Conservation (phyloP, 2,113 vertebrate genomes). For the Illadopsis cleaveri region DNA sequence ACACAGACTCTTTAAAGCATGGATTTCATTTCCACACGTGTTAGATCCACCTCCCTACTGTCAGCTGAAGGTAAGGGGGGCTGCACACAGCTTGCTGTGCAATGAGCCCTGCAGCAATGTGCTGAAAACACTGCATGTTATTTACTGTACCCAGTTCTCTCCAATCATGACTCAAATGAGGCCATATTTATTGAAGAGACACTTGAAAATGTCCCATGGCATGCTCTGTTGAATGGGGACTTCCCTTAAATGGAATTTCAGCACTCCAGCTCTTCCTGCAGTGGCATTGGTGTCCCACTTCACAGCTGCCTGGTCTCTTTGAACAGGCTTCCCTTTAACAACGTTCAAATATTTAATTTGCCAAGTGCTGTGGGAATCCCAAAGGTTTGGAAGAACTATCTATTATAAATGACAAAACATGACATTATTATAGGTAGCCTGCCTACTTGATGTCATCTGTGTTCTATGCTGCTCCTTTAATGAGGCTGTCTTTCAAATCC, state of each 20-base stretch:
- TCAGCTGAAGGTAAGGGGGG: not conserved
- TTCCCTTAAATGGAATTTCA: not conserved
- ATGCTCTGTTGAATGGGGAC: not conserved
- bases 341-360: conserved; percentile 31
- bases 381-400: conserved; percentile 52
- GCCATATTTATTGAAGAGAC: not conserved
- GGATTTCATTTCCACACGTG: not conserved
- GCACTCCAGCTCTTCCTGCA: not conserved
- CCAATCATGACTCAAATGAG: not conserved
- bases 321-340: conserved; percentile 23
- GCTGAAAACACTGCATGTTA: not conserved
- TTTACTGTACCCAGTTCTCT: not conserved
- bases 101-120: not conserved
- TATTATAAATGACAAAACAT: conserved; percentile 57
- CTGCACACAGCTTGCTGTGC: not conserved
- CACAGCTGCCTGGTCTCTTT: not conserved
- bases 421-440: conserved; percentile 58
- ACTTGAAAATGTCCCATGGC: not conserved
- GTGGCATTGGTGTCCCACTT: not conserved
- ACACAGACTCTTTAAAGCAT: not conserved
- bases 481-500: conserved; percentile 43
- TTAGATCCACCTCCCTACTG: not conserved
- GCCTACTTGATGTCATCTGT: conserved; percentile 42
- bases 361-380: conserved; percentile 36
- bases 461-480: conserved; percentile 30